Evolutionary conservation across 2,888 invertebrate species (phyloP).

Genomic region (Zeuzera pyrina): DNA sequence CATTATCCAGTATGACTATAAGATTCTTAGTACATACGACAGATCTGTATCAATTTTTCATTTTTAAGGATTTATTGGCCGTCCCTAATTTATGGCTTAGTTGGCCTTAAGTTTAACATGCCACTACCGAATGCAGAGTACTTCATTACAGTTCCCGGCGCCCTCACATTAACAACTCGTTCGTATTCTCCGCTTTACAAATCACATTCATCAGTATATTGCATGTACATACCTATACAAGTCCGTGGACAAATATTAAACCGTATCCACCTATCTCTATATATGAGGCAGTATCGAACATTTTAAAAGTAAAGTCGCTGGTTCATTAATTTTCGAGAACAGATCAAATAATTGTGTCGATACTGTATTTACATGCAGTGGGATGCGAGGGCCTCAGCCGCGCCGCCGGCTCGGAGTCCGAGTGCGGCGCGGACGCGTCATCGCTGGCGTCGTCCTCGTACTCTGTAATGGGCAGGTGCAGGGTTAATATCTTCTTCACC

Average conservation of each 20-base stretch:
- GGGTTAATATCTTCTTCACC: constrained; percentile 93
- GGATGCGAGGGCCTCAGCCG: constrained; percentile 52
- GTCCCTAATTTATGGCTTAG: too few relatives aligned
- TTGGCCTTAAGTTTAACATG: too few relatives aligned
- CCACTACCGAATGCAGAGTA: too few relatives aligned
- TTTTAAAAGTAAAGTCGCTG: background rate
- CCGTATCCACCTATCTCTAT: background rate
- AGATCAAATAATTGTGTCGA: constrained; percentile 21
- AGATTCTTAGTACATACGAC: too few relatives aligned
- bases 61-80: too few relatives aligned
- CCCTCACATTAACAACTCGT: too few relatives aligned
- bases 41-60: too few relatives aligned
- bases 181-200: too few relatives aligned
- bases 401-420: constrained; percentile 60
- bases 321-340: background rate
- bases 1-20: too few relatives aligned
- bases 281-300: background rate
- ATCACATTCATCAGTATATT: too few relatives aligned
- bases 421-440: constrained; percentile 73
- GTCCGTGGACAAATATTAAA: background rate
- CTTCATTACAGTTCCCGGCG: too few relatives aligned
- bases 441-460: constrained; percentile 89
- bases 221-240: too few relatives aligned
- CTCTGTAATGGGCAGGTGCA: constrained; percentile 94
- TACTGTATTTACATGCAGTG: constrained; percentile 53